phyloP scores from a whole-genome alignment of 2,797 vertebrate species.

The Eremophila alpestris region DNA sequence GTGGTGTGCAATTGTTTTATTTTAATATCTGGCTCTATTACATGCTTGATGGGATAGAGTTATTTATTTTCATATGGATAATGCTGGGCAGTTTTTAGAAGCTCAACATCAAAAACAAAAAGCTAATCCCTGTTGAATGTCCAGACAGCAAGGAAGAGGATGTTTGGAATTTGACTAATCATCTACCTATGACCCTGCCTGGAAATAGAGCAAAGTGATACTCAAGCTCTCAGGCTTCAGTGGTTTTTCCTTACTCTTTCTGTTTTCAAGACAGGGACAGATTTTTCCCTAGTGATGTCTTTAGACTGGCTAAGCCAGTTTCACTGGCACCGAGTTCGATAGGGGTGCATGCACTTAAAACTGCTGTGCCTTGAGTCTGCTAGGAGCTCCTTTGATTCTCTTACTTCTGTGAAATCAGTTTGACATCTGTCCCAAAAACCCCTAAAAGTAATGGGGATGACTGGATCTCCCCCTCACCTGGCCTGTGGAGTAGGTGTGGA shows the following conservation, averaged over 20 bases:
- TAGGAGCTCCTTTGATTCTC: background rate
- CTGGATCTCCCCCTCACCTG: background rate
- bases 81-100: slow-evolving; percentile 57
- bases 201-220: slow-evolving; percentile 40
- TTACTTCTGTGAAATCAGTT: background rate
- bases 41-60: slow-evolving; percentile 8
- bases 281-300: background rate
- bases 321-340: background rate
- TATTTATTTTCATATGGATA: slow-evolving; percentile 68
- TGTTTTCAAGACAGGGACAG: background rate
- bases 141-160: slow-evolving; percentile 77
- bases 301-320: background rate
- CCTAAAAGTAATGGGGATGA: background rate
- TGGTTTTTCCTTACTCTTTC: background rate
- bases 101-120: slow-evolving; percentile 40
- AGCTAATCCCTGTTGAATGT: slow-evolving; percentile 30
- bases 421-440: background rate
- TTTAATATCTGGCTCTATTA: slow-evolving; percentile 32
- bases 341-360: background rate
- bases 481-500: background rate
- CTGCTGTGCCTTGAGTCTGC: background rate
- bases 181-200: slow-evolving; percentile 58
- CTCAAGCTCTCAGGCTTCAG: background rate
- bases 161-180: slow-evolving; percentile 75
- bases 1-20: background rate